Conservation (phyloP, 1,140 invertebrate species). For the Lordiphosa mommai region DNA sequence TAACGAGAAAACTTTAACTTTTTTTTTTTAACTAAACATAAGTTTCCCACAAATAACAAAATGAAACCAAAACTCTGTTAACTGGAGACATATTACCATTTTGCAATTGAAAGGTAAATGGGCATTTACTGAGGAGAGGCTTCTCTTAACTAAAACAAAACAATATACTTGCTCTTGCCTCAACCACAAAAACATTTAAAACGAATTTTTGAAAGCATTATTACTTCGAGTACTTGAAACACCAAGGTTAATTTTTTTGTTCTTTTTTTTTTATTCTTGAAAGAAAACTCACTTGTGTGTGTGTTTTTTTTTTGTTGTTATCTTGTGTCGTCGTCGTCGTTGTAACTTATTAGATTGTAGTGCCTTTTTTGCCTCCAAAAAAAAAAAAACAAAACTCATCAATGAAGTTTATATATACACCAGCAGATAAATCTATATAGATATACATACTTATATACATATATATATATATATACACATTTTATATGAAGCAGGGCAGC, state of each 20-base stretch:
- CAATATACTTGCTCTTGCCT: not conserved
- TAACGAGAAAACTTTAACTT: slow-evolving; percentile 22
- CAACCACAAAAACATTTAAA: slow-evolving; percentile 24
- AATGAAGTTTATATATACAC: slow-evolving; percentile 45
- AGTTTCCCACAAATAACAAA: slow-evolving; percentile 9
- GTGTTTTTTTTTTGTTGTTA: slow-evolving; percentile 39
- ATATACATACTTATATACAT: slow-evolving; percentile 25
- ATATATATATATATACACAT: slow-evolving; percentile 32
- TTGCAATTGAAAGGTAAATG: slow-evolving; percentile 1
- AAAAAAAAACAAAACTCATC: slow-evolving; percentile 31
- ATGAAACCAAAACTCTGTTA: slow-evolving; percentile 4
- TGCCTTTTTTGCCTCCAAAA: slow-evolving; percentile 75
- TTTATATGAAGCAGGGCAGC: slow-evolving; percentile 25
- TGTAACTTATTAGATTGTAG: slow-evolving; percentile 74
- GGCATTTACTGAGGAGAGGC: slow-evolving; percentile 2
- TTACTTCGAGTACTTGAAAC: slow-evolving; percentile 72
- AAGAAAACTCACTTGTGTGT: slow-evolving; percentile 15
- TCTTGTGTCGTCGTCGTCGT: no score
- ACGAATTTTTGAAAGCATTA: slow-evolving; percentile 40
- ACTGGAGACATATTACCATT: not conserved
- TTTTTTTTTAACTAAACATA: slow-evolving; percentile 17
- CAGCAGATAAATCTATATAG: slow-evolving; percentile 22
- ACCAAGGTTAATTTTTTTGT: slow-evolving; percentile 62
- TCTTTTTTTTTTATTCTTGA: slow-evolving; percentile 36
- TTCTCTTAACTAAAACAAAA: not conserved